Percentiles rank a stretch among this genome's conserved stretches.
phyloP scores from a whole-genome alignment of 2,888 invertebrate genomes.

The Phymatocera aterrima region DNA sequence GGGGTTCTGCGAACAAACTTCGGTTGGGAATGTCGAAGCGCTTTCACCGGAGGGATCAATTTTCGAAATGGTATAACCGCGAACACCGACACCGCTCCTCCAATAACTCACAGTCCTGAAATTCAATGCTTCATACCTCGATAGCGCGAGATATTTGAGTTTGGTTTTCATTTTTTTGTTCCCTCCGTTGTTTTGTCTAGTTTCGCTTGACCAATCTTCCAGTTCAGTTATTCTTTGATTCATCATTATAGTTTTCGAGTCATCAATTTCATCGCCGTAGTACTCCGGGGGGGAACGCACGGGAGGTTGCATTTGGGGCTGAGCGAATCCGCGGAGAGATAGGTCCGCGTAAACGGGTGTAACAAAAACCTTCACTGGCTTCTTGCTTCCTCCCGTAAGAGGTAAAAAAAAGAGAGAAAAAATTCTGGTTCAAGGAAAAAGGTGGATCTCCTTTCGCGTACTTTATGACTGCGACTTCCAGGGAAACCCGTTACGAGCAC shows the following conservation, averaged over 20 bases:
- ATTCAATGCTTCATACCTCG: no score
- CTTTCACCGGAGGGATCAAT: constrained; percentile 9
- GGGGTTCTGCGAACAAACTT: constrained; percentile 16
- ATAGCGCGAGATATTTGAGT: no score
- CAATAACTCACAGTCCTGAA: background rate
- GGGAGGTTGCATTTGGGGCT: background rate
- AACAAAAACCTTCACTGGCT: constrained; percentile 31
- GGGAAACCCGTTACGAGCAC: constrained; percentile 34
- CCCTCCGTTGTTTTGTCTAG: background rate
- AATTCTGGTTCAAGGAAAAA: no score
- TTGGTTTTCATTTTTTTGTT: no score
- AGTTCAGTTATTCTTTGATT: background rate
- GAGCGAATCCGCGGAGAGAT: background rate
- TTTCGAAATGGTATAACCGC: background rate
- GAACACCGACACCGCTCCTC: background rate
- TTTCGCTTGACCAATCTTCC: background rate
- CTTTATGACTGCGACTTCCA: constrained; percentile 37
- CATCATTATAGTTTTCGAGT: background rate
- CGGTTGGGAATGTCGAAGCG: constrained; percentile 2
- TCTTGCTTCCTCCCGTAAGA: constrained; percentile 15
- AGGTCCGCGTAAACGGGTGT: constrained; percentile 4
- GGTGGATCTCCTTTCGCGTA: constrained; percentile 11
- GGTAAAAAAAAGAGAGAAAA: background rate
- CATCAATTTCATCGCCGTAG: constrained; percentile 2
- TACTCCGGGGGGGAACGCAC: background rate